phyloP scores from a whole-genome alignment of 2,113 vertebrate genomes.

The Sialia sialis region DNA sequence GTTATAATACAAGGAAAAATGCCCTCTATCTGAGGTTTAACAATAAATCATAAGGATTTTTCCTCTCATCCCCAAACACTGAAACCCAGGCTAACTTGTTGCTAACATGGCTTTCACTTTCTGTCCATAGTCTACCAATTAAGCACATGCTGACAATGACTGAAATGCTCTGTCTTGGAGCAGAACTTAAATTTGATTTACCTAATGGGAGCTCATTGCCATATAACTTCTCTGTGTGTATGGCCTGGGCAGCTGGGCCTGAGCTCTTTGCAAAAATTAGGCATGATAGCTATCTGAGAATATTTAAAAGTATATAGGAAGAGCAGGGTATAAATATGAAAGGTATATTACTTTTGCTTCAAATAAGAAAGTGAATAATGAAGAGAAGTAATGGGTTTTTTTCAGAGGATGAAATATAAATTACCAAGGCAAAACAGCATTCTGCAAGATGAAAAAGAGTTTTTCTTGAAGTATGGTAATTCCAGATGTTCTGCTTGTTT shows the following conservation, averaged over 20 bases:
- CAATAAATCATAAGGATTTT: not conserved
- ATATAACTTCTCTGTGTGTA: not conserved
- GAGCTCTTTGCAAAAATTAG: not conserved
- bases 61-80: not conserved
- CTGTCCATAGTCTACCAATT: not conserved
- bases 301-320: not conserved
- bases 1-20: not conserved
- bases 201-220: not conserved
- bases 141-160: not conserved
- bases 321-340: not conserved
- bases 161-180: not conserved
- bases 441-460: not conserved
- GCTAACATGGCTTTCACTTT: not conserved
- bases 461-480: not conserved
- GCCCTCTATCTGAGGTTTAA: not conserved
- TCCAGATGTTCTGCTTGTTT: constrained; percentile 6
- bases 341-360: not conserved
- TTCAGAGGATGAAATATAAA: not conserved
- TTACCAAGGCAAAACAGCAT: not conserved
- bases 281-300: not conserved
- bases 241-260: not conserved
- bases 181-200: constrained; percentile 6
- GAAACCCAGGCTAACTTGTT: not conserved
- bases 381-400: not conserved
- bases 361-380: not conserved